These are phyloP conservation scores for Dermochelys coriacea DNA, from an alignment of 2,797 vertebrate genomes.

Conservation along the genomic window DNA sequence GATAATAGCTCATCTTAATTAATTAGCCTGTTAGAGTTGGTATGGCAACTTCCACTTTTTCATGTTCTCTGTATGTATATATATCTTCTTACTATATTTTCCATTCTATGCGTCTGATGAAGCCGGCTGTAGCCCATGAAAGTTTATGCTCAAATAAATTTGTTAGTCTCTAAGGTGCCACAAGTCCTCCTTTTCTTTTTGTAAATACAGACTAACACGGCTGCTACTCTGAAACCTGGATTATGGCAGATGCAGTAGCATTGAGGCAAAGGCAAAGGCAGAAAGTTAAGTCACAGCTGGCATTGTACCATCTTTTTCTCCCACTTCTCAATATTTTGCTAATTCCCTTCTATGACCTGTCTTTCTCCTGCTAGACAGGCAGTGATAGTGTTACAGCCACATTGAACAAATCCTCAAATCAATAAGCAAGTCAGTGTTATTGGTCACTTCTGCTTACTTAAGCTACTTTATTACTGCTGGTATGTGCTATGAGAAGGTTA, in stretches of 20 bases:
- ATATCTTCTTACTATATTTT: no score
- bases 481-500: neutral
- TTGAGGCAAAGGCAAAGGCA: accelerated
- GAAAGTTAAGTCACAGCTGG: neutral
- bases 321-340: neutral
- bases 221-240: neutral
- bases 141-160: no score
- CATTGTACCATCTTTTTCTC: neutral
- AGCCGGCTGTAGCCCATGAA: no score
- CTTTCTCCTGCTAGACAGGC: neutral
- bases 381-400: neutral
- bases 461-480: neutral
- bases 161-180: no score
- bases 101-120: no score
- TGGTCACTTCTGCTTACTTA: neutral
- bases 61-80: no score
- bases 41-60: no score
- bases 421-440: neutral
- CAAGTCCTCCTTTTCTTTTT: no score
- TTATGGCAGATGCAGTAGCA: neutral
- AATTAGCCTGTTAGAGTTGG: no score
- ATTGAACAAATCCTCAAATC: neutral
- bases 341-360: accelerated
- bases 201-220: no score
- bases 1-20: no score